A percentile compares a stretch with the other conserved stretches of the same genome.
These are phyloP conservation scores for Myiotriccus ornatus DNA, from an alignment of 2,797 vertebrate species.

Conservation along the genomic window DNA sequence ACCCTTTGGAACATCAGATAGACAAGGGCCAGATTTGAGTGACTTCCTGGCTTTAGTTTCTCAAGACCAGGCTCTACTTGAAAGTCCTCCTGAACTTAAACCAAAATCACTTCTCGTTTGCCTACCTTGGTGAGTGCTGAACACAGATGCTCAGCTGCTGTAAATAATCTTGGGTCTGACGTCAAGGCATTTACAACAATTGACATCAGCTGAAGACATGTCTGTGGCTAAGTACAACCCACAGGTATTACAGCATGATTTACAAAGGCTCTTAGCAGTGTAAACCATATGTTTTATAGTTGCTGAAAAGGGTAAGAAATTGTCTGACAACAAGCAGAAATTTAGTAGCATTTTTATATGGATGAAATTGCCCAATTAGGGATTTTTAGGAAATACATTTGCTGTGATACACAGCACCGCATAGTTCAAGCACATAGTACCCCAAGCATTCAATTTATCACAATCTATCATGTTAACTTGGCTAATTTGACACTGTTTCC, in stretches of 20 bases:
- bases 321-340: not conserved
- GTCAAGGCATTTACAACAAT: not conserved
- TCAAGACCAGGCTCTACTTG: not conserved
- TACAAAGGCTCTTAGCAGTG: not conserved
- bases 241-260: constrained; percentile 20
- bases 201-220: constrained; percentile 1
- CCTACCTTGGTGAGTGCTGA: not conserved
- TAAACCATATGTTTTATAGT: constrained; percentile 31
- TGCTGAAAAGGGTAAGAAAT: not conserved
- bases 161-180: constrained; percentile 14
- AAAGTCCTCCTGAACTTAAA: not conserved
- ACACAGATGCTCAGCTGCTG: not conserved
- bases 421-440: not conserved
- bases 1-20: not conserved
- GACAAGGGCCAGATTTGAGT: not conserved
- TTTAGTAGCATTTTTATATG: not conserved
- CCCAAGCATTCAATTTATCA: constrained; percentile 28
- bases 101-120: not conserved
- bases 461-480: constrained; percentile 50
- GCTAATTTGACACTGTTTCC: constrained; percentile 54
- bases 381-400: not conserved
- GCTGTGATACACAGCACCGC: not conserved
- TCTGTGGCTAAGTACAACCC: not conserved
- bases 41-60: not conserved
- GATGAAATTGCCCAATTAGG: constrained; percentile 11